Percentiles rank a stretch among this genome's conserved stretches.
These are phyloP conservation scores for Drosophila bipectinata DNA, from an alignment of 1,140 invertebrate genomes.

Conservation along the genomic window DNA sequence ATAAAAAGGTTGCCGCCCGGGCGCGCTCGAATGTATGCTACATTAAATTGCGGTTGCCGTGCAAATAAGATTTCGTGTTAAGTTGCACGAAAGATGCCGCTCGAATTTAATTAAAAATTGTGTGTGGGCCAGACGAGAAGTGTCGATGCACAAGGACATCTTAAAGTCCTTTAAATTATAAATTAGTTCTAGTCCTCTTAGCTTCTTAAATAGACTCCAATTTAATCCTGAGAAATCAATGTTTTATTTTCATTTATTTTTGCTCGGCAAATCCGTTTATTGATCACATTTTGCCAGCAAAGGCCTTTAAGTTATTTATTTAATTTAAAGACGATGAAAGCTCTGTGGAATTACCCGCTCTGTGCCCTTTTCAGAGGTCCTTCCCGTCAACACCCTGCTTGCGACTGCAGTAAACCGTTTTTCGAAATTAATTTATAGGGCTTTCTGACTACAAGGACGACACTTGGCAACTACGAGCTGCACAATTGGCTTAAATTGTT, in stretches of 20 bases:
- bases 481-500: constrained; percentile 82
- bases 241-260: not conserved
- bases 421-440: constrained; percentile 75
- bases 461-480: constrained; percentile 35
- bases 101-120: constrained; percentile 70
- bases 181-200: no score
- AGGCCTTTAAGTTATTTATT: constrained; percentile 40
- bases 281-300: constrained; percentile 17
- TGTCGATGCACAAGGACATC: not conserved
- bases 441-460: constrained; percentile 44
- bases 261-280: not conserved
- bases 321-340: constrained; percentile 17
- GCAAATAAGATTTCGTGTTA: constrained; percentile 75
- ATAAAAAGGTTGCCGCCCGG: constrained; percentile 62
- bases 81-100: constrained; percentile 63
- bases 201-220: not conserved
- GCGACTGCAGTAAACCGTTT: constrained; percentile 62
- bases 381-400: constrained; percentile 5
- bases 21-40: constrained; percentile 61
- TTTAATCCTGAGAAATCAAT: not conserved
- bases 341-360: not conserved
- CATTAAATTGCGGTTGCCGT: constrained; percentile 75
- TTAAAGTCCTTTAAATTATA: not conserved
- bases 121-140: constrained; percentile 8
- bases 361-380: not conserved